Base-by-base conservation (phyloP, 1,140 invertebrate genomes). In the Oncopeltus fasciatus region DNA sequence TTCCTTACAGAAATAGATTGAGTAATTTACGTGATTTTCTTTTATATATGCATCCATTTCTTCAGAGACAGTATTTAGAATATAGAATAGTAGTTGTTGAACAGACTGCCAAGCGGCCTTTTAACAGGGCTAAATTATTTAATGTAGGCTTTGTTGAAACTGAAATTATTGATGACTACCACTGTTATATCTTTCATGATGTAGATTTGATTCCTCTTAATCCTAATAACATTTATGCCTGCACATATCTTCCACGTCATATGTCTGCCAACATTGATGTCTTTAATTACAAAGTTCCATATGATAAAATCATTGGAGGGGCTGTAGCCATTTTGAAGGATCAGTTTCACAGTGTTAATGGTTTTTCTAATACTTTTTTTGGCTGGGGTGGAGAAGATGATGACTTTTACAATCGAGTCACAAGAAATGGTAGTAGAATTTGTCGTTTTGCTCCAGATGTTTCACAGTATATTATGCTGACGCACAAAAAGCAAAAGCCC, bases 111-210 rank as follows among this genome's bases (percentile, higher is more conserved):
- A 75, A 78, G 2, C 74, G 77, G 51, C 85, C 88, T 14, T 98
- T 97, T 70, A 98, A 98, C 77, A 81, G 92, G 69, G 95, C 89
- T 0, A 91, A 92, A 72, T 78, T 98, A 9, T 86, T 98, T 68
- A 98, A 98, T 72, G 84, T 94, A 65, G 95, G 92, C 1, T 93
- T 90, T 65, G 72, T 79, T 3, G 84, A 91, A 69, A 88, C 90
- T 0, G 72, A 77, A 28, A 78, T 77, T 66, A 80, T 82, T 31
- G 80, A 79, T 61, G 73, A 77, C 51, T 92, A 84, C 74, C 83
- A 90, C 26, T 98, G 95, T 71, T 83, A 95, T 53, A 85, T 98
- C 57, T 87, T 98, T 69, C 94, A 97, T 74, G 94, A 98, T 72
- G 88, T 98, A 46, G 94, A 98, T 76, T 74, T 98, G 20, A 78